Evolutionary conservation across 1,140 invertebrate species (phyloP).

Genomic region (Drosophila kikkawai): DNA sequence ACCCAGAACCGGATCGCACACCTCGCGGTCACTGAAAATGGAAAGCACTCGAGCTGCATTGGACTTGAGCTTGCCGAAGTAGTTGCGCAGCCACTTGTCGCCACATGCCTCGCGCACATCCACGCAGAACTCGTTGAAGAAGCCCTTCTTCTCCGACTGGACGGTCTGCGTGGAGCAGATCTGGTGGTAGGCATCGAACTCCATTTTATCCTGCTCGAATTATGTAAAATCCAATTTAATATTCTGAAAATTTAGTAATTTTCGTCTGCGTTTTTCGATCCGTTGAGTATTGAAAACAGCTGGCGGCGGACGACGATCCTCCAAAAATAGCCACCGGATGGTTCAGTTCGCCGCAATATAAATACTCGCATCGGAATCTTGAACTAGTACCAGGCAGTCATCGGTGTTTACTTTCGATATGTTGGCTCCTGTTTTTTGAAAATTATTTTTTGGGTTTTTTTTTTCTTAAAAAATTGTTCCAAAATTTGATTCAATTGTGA

Average conservation of each 20-base stretch:
- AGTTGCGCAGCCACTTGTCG: conserved; percentile 86
- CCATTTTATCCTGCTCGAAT: conserved; percentile 56
- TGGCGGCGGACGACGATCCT: conserved; percentile 54
- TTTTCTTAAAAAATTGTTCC: not conserved
- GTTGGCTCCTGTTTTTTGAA: not conserved
- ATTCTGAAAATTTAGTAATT: conserved; percentile 10
- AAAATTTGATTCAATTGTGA: not conserved
- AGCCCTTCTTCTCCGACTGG: conserved; percentile 87
- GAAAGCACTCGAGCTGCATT: conserved; percentile 86
- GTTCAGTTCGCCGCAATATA: conserved; percentile 64
- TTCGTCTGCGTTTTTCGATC: conserved; percentile 47
- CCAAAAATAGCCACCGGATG: conserved; percentile 75
- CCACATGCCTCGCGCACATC: conserved; percentile 83
- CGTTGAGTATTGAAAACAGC: conserved; percentile 68
- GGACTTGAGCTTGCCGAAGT: conserved; percentile 86
- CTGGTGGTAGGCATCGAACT: conserved; percentile 80
- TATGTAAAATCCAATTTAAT: conserved; percentile 59
- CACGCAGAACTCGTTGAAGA: conserved; percentile 87
- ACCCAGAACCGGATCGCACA: conserved; percentile 85
- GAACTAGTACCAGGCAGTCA: conserved; percentile 38
- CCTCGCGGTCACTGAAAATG: conserved; percentile 86
- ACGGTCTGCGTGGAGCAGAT: conserved; percentile 87
- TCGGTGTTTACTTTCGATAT: conserved; percentile 39
- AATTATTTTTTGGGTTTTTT: not conserved
- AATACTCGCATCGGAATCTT: conserved; percentile 49